Conservation (phyloP, 2,888 invertebrate species). For the Volucella bombylans region DNA sequence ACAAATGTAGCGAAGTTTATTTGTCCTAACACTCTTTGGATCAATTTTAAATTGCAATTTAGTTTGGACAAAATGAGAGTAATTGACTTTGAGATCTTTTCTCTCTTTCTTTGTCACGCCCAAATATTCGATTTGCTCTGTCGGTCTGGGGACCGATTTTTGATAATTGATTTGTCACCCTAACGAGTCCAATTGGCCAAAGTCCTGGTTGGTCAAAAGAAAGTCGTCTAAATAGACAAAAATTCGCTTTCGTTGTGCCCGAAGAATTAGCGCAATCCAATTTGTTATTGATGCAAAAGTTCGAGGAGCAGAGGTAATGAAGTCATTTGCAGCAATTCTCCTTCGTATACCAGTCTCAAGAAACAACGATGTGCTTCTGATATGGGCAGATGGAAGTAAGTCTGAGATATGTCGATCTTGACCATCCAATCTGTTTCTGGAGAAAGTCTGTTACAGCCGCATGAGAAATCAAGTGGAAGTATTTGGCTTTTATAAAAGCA, state of each 20-base stretch:
- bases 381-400: too few relatives aligned
- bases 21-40: constrained; percentile 9
- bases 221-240: constrained; percentile 42
- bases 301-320: too few relatives aligned
- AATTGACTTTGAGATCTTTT: constrained; percentile 1
- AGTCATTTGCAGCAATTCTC: too few relatives aligned
- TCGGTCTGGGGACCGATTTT: too few relatives aligned
- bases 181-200: constrained; percentile 19
- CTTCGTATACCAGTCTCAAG: too few relatives aligned
- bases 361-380: too few relatives aligned
- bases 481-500: constrained; percentile 37
- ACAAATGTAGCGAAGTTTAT: background rate
- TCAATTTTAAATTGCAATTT: background rate
- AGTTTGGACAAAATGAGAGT: background rate
- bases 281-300: too few relatives aligned
- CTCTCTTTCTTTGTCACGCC: constrained; percentile 16
- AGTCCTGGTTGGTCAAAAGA: constrained; percentile 32
- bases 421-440: constrained; percentile 37
- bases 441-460: constrained; percentile 39
- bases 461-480: constrained; percentile 38
- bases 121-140: constrained; percentile 15
- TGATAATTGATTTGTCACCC: constrained; percentile 33
- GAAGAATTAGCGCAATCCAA: constrained; percentile 44
- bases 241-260: constrained; percentile 7
- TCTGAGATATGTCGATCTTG: too few relatives aligned